Conservation (phyloP, 1,140 invertebrate genomes). For the Drosophila pseudoananassae region DNA sequence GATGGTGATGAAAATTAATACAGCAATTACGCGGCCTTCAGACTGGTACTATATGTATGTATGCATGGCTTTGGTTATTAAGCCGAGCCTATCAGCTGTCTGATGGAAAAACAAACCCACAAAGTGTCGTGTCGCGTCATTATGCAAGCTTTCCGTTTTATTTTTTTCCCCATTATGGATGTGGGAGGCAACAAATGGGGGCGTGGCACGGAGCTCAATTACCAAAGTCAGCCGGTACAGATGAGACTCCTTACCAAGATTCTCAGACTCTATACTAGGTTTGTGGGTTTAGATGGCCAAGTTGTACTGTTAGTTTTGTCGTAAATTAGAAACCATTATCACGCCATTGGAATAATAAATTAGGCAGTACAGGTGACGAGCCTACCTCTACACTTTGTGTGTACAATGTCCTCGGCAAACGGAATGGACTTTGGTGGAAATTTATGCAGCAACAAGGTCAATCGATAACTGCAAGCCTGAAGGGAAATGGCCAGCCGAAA, state of each 20-base stretch:
- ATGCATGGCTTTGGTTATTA: conserved; percentile 1
- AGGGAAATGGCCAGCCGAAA: conserved; percentile 9
- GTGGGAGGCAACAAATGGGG: conserved; percentile 24
- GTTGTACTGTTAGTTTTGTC: conserved; percentile 10
- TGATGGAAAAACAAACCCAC: conserved; percentile 48
- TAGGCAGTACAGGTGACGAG: conserved; percentile 18
- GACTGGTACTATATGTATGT: conserved; percentile 28
- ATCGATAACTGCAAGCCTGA: conserved; percentile 68
- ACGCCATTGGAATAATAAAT: conserved; percentile 42
- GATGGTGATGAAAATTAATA: conserved; percentile 66
- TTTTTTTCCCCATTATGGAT: background rate
- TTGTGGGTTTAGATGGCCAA: background rate
- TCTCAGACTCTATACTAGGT: background rate
- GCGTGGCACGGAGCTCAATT: conserved; percentile 32
- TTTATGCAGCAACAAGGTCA: conserved; percentile 79
- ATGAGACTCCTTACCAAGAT: background rate
- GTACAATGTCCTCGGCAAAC: conserved; percentile 23
- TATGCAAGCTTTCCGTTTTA: conserved; percentile 30
- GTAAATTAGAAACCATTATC: conserved; percentile 46
- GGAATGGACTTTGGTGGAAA: conserved; percentile 39
- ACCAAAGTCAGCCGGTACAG: conserved; percentile 12
- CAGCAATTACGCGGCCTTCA: conserved; percentile 49
- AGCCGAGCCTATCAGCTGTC: conserved; percentile 49
- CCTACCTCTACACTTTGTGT: conserved; percentile 23
- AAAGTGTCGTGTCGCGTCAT: conserved; percentile 40